Percentiles rank a stretch among this genome's conserved stretches.
Evolutionary conservation across 2,888 invertebrate species (phyloP).

Genomic region (Synergus umbraculus): DNA sequence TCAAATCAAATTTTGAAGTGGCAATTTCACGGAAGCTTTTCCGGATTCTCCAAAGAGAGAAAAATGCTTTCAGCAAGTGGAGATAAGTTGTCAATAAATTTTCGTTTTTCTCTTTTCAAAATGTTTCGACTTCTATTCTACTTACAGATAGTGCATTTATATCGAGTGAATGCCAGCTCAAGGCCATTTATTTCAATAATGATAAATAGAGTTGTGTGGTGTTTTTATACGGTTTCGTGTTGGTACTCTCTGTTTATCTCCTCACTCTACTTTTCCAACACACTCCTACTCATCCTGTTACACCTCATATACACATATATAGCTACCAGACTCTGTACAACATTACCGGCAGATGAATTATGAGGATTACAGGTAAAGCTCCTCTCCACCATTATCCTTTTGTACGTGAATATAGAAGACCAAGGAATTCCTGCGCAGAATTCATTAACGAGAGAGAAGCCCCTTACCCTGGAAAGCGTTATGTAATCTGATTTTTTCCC

Average conservation of each 20-base stretch:
- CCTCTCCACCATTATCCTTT: neutral
- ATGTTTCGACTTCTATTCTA: neutral
- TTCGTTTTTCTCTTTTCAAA: neutral
- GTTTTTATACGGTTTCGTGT: neutral
- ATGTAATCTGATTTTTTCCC: neutral
- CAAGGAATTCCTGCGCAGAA: conserved; percentile 5
- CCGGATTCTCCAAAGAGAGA: neutral
- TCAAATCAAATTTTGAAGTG: neutral
- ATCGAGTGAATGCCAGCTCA: neutral
- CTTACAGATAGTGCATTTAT: neutral
- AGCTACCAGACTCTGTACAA: neutral
- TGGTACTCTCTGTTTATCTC: conserved; percentile 2
- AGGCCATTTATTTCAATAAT: conserved; percentile 20
- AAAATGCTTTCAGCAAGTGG: neutral
- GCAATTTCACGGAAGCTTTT: neutral
- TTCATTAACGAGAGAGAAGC: neutral
- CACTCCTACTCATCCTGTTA: neutral
- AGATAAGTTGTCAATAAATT: neutral
- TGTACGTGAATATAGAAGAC: conserved; percentile 2
- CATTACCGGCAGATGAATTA: conserved; percentile 5
- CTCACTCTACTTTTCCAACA: neutral
- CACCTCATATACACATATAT: neutral
- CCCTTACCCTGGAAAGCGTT: neutral
- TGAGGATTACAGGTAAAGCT: conserved; percentile 19
- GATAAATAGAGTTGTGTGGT: neutral